A percentile compares a stretch with the other conserved stretches of the same genome.
Conservation (phyloP, 2,113 vertebrate species). For the Pseudorhombus dupliciocellatus region DNA sequence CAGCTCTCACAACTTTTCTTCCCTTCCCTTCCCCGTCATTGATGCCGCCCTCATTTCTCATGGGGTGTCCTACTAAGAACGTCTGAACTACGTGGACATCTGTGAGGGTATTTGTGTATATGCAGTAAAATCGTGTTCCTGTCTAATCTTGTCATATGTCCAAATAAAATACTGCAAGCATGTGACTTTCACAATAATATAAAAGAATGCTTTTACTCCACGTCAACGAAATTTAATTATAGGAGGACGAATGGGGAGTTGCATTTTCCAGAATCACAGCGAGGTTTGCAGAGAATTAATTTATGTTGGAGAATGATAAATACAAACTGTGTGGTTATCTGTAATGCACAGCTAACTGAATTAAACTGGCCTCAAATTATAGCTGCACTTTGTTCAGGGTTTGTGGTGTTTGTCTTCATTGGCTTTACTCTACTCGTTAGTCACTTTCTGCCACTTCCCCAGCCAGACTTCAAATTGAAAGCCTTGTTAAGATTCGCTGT, state of each 20-base stretch:
- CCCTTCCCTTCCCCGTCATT: slow-evolving; percentile 9
- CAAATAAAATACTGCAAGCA: too few species aligned
- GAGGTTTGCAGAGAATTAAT: neutral
- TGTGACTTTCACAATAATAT: too few species aligned
- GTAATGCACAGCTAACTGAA: neutral
- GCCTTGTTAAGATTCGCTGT: slow-evolving; percentile 47
- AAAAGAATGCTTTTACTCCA: too few species aligned
- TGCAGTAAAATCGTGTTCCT: too few species aligned
- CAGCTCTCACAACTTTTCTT: slow-evolving; percentile 48
- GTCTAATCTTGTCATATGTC: too few species aligned
- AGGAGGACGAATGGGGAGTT: neutral
- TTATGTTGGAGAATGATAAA: neutral
- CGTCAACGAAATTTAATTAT: too few species aligned
- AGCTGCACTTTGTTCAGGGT: slow-evolving; percentile 11
- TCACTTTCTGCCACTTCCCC: slow-evolving; percentile 15
- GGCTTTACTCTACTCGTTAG: slow-evolving; percentile 13
- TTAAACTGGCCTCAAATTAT: neutral
- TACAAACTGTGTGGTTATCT: neutral
- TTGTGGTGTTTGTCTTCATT: slow-evolving; percentile 50
- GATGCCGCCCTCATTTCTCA: slow-evolving; percentile 2
- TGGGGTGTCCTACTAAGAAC: neutral
- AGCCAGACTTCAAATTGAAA: slow-evolving; percentile 31
- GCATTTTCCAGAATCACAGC: neutral
- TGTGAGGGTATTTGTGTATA: too few species aligned
- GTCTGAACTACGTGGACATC: neutral